Percentiles rank a stretch among this genome's conserved stretches.
Conservation (phyloP, 2,888 invertebrate genomes). For the Alloscopus bannaensis region DNA sequence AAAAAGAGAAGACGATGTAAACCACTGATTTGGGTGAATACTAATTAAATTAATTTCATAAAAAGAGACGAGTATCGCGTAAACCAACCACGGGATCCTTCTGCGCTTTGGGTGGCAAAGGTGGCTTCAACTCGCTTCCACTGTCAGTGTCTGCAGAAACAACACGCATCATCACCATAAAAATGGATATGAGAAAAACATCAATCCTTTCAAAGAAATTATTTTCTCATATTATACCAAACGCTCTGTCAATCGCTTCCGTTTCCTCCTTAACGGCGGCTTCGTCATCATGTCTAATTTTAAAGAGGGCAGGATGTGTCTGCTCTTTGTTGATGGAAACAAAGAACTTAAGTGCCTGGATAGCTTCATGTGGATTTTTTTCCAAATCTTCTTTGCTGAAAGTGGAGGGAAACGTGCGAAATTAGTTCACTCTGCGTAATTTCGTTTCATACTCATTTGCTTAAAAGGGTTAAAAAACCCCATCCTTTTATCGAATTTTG, state of each 20-base stretch:
- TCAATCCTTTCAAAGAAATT: not conserved
- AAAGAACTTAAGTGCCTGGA: conserved; percentile 93
- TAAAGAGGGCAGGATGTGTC: not conserved
- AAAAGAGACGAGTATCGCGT: no score
- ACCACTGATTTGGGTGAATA: no score
- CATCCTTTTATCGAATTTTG: no score
- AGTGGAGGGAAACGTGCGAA: not conserved
- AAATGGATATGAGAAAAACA: not conserved
- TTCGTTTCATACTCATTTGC: no score
- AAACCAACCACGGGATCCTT: no score
- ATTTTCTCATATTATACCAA: conserved; percentile 79
- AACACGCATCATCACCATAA: no score
- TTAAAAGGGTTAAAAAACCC: not conserved
- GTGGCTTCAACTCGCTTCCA: not conserved
- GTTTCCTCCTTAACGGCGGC: conserved; percentile 81
- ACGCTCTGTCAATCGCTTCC: conserved; percentile 86
- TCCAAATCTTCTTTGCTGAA: conserved; percentile 85
- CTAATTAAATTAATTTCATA: no score
- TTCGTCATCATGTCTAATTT: not conserved
- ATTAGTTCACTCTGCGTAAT: no score
- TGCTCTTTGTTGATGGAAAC: conserved; percentile 90
- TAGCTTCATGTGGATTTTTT: conserved; percentile 92
- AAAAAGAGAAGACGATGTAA: no score
- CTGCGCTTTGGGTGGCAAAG: conserved; percentile 1
- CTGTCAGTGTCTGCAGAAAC: no score